Conservation (phyloP, 2,113 vertebrate genomes). For the Spea multiplicata region DNA sequence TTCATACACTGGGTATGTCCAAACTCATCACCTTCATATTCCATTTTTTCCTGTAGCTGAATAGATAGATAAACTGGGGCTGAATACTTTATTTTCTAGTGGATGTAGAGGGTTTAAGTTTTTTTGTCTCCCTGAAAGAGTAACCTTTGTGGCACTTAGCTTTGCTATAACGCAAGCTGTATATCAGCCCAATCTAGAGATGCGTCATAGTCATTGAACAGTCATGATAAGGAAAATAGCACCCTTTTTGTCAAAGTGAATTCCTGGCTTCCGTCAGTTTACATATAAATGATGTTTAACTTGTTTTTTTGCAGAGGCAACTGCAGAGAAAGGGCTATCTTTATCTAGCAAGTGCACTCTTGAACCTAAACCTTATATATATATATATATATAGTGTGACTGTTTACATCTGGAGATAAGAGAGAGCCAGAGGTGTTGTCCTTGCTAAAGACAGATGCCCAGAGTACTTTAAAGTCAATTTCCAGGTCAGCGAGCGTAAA, state of each 20-base stretch:
- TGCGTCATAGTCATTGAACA: slow-evolving; percentile 19
- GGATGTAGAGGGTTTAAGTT: neutral
- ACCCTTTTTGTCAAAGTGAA: slow-evolving; percentile 41
- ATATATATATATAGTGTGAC: slow-evolving; percentile 33
- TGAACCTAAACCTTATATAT: slow-evolving; percentile 42
- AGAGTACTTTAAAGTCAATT: slow-evolving; percentile 34
- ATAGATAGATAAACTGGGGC: too few relatives aligned
- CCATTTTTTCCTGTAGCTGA: too few relatives aligned
- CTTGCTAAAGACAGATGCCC: slow-evolving; percentile 29
- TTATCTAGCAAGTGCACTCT: slow-evolving; percentile 42
- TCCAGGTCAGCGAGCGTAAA: slow-evolving; percentile 42
- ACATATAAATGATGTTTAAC: slow-evolving; percentile 45
- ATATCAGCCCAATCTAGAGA: slow-evolving; percentile 17
- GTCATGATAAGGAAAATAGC: slow-evolving; percentile 30
- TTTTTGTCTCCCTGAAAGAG: neutral
- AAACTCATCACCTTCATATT: too few relatives aligned
- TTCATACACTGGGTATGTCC: too few relatives aligned
- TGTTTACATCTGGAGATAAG: slow-evolving; percentile 36
- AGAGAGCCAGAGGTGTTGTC: slow-evolving; percentile 23
- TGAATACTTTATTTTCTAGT: neutral
- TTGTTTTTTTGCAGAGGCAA: slow-evolving; percentile 18
- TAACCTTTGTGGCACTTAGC: neutral
- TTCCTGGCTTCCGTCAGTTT: slow-evolving; percentile 35
- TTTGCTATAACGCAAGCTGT: neutral
- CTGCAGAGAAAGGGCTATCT: slow-evolving; percentile 30